Evolutionary conservation across 2,888 invertebrate genomes (phyloP).

Genomic region (Protodeltote pygarga): DNA sequence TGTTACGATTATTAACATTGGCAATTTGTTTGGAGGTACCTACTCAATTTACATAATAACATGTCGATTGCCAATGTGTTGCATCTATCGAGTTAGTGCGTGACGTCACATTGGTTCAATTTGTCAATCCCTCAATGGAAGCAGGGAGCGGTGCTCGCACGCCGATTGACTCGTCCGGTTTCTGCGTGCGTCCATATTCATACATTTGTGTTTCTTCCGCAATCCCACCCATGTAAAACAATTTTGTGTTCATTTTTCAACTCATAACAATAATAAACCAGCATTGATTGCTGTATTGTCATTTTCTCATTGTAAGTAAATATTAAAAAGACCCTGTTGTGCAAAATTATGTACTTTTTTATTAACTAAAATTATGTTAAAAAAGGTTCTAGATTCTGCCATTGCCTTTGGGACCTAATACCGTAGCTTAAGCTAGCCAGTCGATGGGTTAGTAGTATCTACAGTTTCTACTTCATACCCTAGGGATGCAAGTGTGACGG

Average conservation of each 20-base stretch:
- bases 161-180: conserved; percentile 83
- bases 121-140: conserved; percentile 69
- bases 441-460: too few relatives aligned
- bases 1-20: conserved; percentile 34
- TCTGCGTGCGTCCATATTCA: conserved; percentile 51
- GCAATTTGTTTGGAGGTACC: conserved; percentile 18
- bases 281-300: too few relatives aligned
- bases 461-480: too few relatives aligned
- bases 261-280: too few relatives aligned
- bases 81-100: conserved; percentile 27
- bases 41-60: conserved; percentile 18
- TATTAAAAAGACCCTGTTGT: too few relatives aligned
- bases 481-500: too few relatives aligned
- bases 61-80: conserved; percentile 40
- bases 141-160: conserved; percentile 71
- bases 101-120: conserved; percentile 61
- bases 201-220: conserved; percentile 74
- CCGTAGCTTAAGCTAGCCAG: too few relatives aligned
- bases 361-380: too few relatives aligned
- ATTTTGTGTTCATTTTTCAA: conserved; percentile 10
- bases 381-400: too few relatives aligned
- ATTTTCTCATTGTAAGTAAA: too few relatives aligned
- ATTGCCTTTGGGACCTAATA: too few relatives aligned
- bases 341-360: too few relatives aligned
- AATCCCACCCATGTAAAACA: conserved; percentile 59